A percentile compares a stretch with the other conserved stretches of the same genome.
Conservation (phyloP, 2,888 invertebrate genomes). For the Temnothorax rugatulus region DNA sequence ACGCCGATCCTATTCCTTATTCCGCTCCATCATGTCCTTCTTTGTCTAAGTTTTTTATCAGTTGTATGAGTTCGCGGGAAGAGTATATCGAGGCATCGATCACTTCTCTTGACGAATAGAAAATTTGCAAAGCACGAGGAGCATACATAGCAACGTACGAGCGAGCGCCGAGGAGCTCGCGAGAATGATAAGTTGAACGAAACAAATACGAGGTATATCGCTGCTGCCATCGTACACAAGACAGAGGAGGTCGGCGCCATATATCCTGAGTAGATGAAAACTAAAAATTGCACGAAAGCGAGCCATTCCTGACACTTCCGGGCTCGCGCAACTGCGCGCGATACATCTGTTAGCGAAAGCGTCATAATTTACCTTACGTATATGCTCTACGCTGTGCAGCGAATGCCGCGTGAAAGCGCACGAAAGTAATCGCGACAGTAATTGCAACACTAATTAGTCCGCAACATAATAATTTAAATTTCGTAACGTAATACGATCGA, state of each 20-base stretch:
- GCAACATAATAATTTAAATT: not conserved
- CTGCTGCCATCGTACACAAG: constrained; percentile 50
- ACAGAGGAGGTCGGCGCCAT: constrained; percentile 54
- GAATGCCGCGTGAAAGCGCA: not conserved
- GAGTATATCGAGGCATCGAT: constrained; percentile 49
- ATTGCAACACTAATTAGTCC: constrained; percentile 29
- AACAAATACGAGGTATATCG: constrained; percentile 69
- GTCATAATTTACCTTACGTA: constrained; percentile 42
- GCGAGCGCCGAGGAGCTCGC: constrained; percentile 52
- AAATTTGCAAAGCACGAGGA: constrained; percentile 40
- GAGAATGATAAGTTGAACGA: constrained; percentile 66
- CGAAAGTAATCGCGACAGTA: constrained; percentile 12
- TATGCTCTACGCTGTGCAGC: not conserved
- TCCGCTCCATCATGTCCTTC: constrained; percentile 53
- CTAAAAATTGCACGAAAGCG: constrained; percentile 53
- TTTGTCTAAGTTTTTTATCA: constrained; percentile 46
- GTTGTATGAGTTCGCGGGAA: constrained; percentile 30
- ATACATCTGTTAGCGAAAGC: constrained; percentile 54
- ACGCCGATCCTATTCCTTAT: constrained; percentile 30
- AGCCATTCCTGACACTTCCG: constrained; percentile 54
- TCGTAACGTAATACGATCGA: constrained; percentile 1
- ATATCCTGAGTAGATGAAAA: constrained; percentile 53
- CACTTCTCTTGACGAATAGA: constrained; percentile 40
- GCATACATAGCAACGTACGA: not conserved
- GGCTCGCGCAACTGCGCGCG: constrained; percentile 40